Conservation (phyloP, 2,888 invertebrate species). For the Chouioia cunea region DNA sequence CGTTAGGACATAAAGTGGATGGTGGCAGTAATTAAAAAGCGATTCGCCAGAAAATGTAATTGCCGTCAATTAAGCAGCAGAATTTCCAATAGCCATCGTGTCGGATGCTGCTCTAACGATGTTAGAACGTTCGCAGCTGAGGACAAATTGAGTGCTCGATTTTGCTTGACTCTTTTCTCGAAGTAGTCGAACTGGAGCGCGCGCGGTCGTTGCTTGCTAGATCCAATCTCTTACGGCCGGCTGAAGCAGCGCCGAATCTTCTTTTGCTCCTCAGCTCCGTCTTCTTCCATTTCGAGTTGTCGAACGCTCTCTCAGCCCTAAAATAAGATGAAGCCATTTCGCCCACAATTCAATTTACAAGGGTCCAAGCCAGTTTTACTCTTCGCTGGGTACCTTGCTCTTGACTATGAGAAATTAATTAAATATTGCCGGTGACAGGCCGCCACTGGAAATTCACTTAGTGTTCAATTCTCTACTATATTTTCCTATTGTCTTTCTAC, state of each 20-base stretch:
- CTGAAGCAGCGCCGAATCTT: constrained; percentile 26
- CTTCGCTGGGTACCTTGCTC: background rate
- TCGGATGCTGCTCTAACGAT: constrained; percentile 27
- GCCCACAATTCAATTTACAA: constrained; percentile 31
- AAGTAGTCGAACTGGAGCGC: background rate
- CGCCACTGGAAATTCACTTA: too few relatives aligned
- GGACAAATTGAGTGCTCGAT: constrained; percentile 39
- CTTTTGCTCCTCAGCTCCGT: background rate
- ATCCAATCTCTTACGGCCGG: constrained; percentile 38
- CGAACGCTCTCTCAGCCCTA: background rate
- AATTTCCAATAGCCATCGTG: background rate
- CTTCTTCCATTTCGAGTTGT: background rate
- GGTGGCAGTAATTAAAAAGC: constrained; percentile 14
- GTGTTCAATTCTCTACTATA: too few relatives aligned
- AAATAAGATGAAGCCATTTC: constrained; percentile 32
- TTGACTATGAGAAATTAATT: constrained; percentile 30
- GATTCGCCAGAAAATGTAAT: constrained; percentile 18
- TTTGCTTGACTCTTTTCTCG: constrained; percentile 5
- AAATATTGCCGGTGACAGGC: constrained; percentile 14
- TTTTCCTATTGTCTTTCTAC: too few relatives aligned
- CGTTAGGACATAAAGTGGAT: too few relatives aligned
- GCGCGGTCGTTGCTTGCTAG: background rate
- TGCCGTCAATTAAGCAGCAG: constrained; percentile 1
- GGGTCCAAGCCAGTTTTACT: constrained; percentile 20
- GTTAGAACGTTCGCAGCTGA: constrained; percentile 27